Conservation (phyloP, 1,140 invertebrate species). For the Lamellibrachia luymesi region DNA sequence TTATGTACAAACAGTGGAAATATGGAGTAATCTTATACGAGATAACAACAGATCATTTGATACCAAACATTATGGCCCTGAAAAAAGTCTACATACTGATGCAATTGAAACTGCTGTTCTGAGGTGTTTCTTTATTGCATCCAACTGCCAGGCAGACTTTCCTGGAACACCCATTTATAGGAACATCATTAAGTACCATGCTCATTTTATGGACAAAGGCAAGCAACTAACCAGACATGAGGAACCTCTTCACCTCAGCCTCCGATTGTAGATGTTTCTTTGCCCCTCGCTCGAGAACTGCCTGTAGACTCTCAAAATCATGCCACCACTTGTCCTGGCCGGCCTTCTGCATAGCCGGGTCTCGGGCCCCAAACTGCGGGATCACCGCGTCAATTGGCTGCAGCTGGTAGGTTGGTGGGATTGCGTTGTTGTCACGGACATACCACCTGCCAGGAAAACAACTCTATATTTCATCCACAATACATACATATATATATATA, state of each 20-base stretch:
- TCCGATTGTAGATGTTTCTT: conserved; percentile 4
- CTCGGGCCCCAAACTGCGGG: background rate
- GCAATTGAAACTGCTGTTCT: too few species aligned
- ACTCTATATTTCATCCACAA: too few species aligned
- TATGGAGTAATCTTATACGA: too few species aligned
- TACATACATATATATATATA: too few species aligned
- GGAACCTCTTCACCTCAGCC: conserved; percentile 4
- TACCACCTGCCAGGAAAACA: background rate
- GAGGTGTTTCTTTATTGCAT: too few species aligned
- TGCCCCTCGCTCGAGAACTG: conserved; percentile 11
- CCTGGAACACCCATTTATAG: too few species aligned
- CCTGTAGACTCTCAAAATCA: background rate
- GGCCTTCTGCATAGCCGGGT: background rate
- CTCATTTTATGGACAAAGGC: background rate
- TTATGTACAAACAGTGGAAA: too few species aligned
- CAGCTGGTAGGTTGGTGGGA: conserved; percentile 18
- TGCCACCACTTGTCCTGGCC: conserved; percentile 17
- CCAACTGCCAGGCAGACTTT: too few species aligned
- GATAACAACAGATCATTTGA: too few species aligned
- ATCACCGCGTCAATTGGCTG: conserved; percentile 21
- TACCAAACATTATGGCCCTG: too few species aligned
- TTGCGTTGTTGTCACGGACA: conserved; percentile 25
- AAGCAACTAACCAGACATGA: conserved; percentile 24
- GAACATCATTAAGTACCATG: background rate
- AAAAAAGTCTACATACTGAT: too few species aligned